Base-by-base conservation (phyloP, 1,140 invertebrate species). In the Hermetia illucens region DNA sequence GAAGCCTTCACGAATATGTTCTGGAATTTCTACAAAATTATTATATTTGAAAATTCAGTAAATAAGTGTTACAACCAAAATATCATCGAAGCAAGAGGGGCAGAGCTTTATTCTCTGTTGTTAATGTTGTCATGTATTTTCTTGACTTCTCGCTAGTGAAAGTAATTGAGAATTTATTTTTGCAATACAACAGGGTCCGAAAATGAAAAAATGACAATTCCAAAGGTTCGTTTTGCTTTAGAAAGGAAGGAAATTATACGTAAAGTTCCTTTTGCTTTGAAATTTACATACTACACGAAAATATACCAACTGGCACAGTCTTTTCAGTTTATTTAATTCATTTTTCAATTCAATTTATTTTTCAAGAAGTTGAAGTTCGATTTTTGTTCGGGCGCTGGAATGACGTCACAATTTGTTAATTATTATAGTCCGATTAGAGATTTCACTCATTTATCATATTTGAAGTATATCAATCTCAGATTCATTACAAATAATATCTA, bases 341-440 rank as follows among this genome's bases (percentile, higher is more conserved):
- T n/a, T n/a, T n/a, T 41, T 19, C 20, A 31, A n/a, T 34, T 44
- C 40, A 40, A 36, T 34, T 38, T 16, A 21, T 41, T 49, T 61
- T 58, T 55, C 80, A 82, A 88, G 84, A 88, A 87, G 84, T 88
- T 88, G 83, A 88, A 82, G 82, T 77, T 86, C 82, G 58, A 85
- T 84, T 84, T 82, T 83, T 82, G 80, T 80, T 80, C 82, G 79
- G 58, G 58, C 55, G 55, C 56, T 46, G 55, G 52, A 58, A 27
- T 8, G 8, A 27, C 24, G 24, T 27, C 24, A 27, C 24, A 13
- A 27, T 27, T 13, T 27, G 24, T 27, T 27, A n/a, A n/a, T n/a
- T n/a, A n/a, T n/a, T n/a, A n/a, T n/a, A n/a, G n/a, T n/a, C n/a
- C n/a, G n/a, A n/a, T n/a, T n/a, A n/a, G n/a, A n/a, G n/a, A n/a